Base-by-base conservation (phyloP, 2,113 vertebrate species). In the Tachysurus fulvidraco region DNA sequence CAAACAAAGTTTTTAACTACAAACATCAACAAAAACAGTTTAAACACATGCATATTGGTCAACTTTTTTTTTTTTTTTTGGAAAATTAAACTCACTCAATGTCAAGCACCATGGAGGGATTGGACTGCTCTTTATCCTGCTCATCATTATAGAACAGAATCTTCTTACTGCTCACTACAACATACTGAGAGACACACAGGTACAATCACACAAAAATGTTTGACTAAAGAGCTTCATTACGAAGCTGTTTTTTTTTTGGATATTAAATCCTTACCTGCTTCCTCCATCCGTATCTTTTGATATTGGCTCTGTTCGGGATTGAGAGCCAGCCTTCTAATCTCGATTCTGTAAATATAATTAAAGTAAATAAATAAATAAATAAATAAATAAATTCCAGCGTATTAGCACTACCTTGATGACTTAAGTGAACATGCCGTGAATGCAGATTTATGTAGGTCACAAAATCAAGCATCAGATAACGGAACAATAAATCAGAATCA, bases 91-190 rank as follows among this genome's bases (percentile, higher is more conserved):
- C 98, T 97, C 94, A 99, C 98, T 99, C 98, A 90, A 99, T 99
- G 92, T 99, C 98, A 86, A 99, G 96, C 94, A 99, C 98, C 98
- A 99, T 98, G 11, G 96, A 99, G 41, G 98, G 98, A 93, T 96
- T 99, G 82, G 97, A 99, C 89, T 97, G 98, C 84, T 99, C 98
- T 91, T 98, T 99, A 93, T 99, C 97, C 93, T 96, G 96, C 92
- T 99, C 98, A 73, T 99, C 98, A 4, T 99, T 99, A 94, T 99
- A 99, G 93, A 99, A 99, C 83, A 99, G 92, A 89, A 99, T 99
- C 94, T 99, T 99, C 94, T 98, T 99, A 93, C 98, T 99, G 96
- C 98, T 99, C 87, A 99, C 98, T 83, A 99, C 98, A 93, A 99
- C 98, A 91, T 99, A 99, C 98, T 99, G 91, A 86, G 85, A 86